Conservation (phyloP, 2,888 invertebrate genomes). For the Eupithecia inturbata region DNA sequence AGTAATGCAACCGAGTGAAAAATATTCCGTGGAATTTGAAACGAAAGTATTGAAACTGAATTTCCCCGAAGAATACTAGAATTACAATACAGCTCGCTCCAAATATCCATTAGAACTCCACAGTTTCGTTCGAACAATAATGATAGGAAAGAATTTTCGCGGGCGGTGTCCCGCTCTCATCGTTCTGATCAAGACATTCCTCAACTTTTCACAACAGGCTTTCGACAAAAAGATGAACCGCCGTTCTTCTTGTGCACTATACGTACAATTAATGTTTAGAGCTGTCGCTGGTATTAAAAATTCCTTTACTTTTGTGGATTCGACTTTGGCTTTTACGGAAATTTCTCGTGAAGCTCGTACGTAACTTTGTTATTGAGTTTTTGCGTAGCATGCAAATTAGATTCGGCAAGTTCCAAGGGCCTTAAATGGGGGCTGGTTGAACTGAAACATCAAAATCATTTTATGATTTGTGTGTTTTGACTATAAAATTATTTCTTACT, state of each 20-base stretch:
- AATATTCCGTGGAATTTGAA: constrained; percentile 13
- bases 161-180: constrained; percentile 61
- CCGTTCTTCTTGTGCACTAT: constrained; percentile 53
- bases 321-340: constrained; percentile 27
- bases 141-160: constrained; percentile 75
- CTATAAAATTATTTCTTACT: background rate
- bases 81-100: constrained; percentile 28
- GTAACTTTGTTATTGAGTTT: constrained; percentile 29
- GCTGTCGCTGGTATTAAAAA: constrained; percentile 49
- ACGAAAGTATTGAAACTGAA: constrained; percentile 17
- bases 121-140: constrained; percentile 68
- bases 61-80: constrained; percentile 20
- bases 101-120: constrained; percentile 50
- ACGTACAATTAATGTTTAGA: constrained; percentile 46
- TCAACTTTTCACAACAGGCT: constrained; percentile 66
- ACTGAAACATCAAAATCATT: background rate
- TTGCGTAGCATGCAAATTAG: constrained; percentile 24
- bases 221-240: constrained; percentile 63
- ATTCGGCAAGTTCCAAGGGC: constrained; percentile 12
- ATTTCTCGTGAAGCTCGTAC: constrained; percentile 29
- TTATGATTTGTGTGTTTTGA: background rate
- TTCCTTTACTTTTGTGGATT: constrained; percentile 41
- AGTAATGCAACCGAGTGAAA: constrained; percentile 13
- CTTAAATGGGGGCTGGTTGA: background rate
- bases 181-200: constrained; percentile 74